Conservation (phyloP, 2,113 vertebrate species). For the Seriola rivoliana region DNA sequence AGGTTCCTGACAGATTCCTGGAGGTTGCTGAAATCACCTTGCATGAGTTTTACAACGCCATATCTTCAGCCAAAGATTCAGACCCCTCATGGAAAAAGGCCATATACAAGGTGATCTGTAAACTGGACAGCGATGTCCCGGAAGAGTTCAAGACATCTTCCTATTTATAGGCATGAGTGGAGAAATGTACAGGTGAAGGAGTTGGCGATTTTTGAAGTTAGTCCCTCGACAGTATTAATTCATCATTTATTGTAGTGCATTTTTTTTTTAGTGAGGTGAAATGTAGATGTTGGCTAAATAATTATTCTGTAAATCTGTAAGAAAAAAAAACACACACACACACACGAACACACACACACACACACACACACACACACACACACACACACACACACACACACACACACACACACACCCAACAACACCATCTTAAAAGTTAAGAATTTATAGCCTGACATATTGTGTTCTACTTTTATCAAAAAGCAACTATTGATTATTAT, state of each 20-base stretch:
- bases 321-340: not conserved
- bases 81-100: conserved; percentile 98
- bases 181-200: conserved; percentile 20
- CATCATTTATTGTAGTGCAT: conserved; percentile 71
- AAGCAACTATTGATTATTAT: conserved; percentile 22
- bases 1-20: conserved; percentile 95
- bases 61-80: conserved; percentile 90
- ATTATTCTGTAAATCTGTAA: conserved; percentile 62
- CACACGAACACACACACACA: not conserved
- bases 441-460: conserved; percentile 41
- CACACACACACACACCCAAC: not conserved
- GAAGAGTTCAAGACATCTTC: conserved; percentile 91
- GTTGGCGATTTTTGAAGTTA: conserved; percentile 21
- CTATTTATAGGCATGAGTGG: conserved; percentile 80
- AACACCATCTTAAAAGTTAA: conserved; percentile 13
- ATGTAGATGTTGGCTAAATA: conserved; percentile 55
- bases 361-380: not conserved
- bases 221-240: conserved; percentile 46
- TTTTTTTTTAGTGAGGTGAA: conserved; percentile 76
- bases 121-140: conserved; percentile 95
- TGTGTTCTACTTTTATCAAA: conserved; percentile 45
- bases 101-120: conserved; percentile 99
- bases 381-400: not conserved
- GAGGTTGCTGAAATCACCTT: conserved; percentile 94
- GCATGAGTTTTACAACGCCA: conserved; percentile 93